A percentile compares a stretch with the other conserved stretches of the same genome.
These are phyloP conservation scores for Cuniculus paca DNA, from an alignment of 2,797 vertebrate genomes.

Conservation along the genomic window DNA sequence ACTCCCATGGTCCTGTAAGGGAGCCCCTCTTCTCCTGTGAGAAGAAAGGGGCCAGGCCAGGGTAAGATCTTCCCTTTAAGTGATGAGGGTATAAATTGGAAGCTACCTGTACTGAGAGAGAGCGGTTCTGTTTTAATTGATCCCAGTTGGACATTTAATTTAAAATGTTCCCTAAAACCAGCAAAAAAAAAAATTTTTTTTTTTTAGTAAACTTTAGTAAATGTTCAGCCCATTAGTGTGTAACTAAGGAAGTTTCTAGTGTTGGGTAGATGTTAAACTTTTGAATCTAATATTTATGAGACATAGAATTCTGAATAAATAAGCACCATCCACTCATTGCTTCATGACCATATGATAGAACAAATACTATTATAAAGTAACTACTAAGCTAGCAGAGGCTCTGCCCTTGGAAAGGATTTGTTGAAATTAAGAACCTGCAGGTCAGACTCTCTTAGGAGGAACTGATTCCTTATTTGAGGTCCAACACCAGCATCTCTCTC, in stretches of 20 bases:
- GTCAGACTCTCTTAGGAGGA: conserved; percentile 1
- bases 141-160: conserved; percentile 29
- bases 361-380: neutral
- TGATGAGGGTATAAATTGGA: neutral
- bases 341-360: neutral
- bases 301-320: neutral
- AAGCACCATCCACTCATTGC: neutral
- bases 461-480: conserved; percentile 25
- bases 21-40: neutral
- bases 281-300: neutral
- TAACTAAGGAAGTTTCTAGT: conserved; percentile 9
- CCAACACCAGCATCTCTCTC: conserved; percentile 15
- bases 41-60: neutral
- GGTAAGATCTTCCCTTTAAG: neutral
- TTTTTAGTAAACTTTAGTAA: neutral
- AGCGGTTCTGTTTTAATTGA: conserved; percentile 31
- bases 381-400: neutral
- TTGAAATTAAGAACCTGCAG: conserved; percentile 15
- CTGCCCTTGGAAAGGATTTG: neutral
- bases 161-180: conserved; percentile 41
- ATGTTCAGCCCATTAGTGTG: neutral
- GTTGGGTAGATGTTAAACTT: conserved; percentile 22
- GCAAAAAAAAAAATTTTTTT: neutral
- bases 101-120: neutral
- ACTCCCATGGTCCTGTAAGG: neutral